These are phyloP conservation scores for Arizona elegans DNA, from an alignment of 2,113 vertebrate species.

Conservation along the genomic window DNA sequence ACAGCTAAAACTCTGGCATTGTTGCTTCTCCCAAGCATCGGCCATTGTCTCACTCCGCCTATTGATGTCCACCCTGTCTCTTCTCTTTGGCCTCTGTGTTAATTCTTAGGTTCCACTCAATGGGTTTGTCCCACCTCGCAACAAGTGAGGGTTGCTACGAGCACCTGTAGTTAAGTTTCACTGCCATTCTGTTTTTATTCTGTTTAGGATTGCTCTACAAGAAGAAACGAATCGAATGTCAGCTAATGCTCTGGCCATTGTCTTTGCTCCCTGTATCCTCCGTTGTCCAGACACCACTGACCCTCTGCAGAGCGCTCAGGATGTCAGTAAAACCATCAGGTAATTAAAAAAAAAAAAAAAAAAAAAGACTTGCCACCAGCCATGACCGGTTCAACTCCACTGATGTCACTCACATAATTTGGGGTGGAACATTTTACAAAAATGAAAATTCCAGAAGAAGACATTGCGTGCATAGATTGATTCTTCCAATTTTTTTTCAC, in stretches of 20 bases:
- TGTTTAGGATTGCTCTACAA: constrained; percentile 86
- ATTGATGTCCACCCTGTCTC: background rate
- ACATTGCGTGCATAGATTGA: background rate
- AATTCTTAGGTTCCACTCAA: background rate
- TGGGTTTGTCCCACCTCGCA: background rate
- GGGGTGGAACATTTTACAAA: background rate
- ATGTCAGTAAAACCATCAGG: constrained; percentile 97
- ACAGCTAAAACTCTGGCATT: background rate
- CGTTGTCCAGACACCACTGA: constrained; percentile 93
- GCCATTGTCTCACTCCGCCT: background rate
- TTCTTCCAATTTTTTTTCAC: background rate
- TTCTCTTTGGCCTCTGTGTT: background rate
- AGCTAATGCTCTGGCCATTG: constrained; percentile 94
- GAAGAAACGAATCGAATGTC: constrained; percentile 99
- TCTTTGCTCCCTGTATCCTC: constrained; percentile 97
- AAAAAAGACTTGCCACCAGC: constrained; percentile 53
- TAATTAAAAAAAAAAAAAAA: constrained; percentile 44
- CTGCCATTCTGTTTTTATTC: constrained; percentile 25
- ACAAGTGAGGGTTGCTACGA: background rate
- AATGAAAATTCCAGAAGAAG: background rate
- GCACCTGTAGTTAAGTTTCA: constrained; percentile 8
- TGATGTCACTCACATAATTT: background rate
- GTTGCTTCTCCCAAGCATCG: background rate
- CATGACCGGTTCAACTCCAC: background rate
- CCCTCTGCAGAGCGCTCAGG: constrained; percentile 92